Conservation (phyloP, 2,888 invertebrate genomes). For the Nomada goodeniana region DNA sequence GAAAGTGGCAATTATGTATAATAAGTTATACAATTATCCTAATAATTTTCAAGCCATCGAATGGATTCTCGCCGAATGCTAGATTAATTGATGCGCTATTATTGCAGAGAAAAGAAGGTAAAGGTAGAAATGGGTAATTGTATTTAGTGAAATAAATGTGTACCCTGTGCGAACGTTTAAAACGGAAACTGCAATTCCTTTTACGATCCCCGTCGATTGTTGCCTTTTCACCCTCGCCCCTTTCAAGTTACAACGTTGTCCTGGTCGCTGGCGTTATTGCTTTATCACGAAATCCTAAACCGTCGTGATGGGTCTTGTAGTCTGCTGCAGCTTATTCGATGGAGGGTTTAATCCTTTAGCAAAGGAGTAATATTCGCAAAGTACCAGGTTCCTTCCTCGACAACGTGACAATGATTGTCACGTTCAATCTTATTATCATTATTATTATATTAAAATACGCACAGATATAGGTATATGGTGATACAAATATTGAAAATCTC, state of each 20-base stretch:
- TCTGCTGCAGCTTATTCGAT: slow-evolving; percentile 19
- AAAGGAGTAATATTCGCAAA: slow-evolving; percentile 6
- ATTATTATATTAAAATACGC: too few species aligned
- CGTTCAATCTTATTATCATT: neutral
- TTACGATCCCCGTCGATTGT: slow-evolving; percentile 45
- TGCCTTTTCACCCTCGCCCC: slow-evolving; percentile 25
- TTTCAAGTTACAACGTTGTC: slow-evolving; percentile 7
- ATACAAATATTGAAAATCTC: too few species aligned
- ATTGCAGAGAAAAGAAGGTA: neutral
- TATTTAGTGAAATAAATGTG: slow-evolving; percentile 20
- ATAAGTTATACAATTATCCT: too few species aligned
- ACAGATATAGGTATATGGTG: too few species aligned
- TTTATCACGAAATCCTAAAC: slow-evolving; percentile 23
- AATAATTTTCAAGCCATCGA: too few species aligned
- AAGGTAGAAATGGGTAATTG: slow-evolving; percentile 48
- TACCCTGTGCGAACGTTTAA: slow-evolving; percentile 47
- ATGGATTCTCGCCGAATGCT: too few species aligned
- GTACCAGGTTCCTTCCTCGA: neutral
- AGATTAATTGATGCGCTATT: too few species aligned
- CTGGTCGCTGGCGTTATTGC: slow-evolving; percentile 37
- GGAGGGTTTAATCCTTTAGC: slow-evolving; percentile 15
- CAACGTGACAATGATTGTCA: neutral
- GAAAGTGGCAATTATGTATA: too few species aligned
- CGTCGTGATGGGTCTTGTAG: slow-evolving; percentile 23
- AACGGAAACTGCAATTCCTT: slow-evolving; percentile 42